phyloP scores from a whole-genome alignment of 2,797 vertebrate species.

The Ibycter americanus region DNA sequence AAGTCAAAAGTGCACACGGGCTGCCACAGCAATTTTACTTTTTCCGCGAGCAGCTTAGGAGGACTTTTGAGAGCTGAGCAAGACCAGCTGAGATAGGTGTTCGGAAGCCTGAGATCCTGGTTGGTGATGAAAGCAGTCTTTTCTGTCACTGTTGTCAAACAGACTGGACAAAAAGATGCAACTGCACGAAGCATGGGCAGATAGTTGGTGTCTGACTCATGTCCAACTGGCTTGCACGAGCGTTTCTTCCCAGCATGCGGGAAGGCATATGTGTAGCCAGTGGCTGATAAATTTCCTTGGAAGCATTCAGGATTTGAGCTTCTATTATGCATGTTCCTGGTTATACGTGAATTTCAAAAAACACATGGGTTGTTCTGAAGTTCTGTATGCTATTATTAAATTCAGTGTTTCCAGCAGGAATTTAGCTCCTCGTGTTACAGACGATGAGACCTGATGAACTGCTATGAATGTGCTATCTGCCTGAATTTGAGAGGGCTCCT shows the following conservation, averaged over 20 bases:
- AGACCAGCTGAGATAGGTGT: not conserved
- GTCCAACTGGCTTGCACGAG: not conserved
- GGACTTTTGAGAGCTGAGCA: not conserved
- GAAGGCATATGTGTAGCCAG: not conserved
- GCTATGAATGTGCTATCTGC: not conserved
- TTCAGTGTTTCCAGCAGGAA: constrained; percentile 10
- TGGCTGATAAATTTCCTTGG: not conserved
- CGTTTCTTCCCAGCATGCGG: not conserved
- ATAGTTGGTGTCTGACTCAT: not conserved
- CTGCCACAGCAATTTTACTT: not conserved
- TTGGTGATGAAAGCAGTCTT: not conserved
- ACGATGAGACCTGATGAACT: constrained; percentile 16
- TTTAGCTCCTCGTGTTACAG: constrained; percentile 27
- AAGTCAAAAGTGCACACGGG: not conserved
- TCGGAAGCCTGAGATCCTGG: not conserved
- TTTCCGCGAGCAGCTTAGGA: not conserved
- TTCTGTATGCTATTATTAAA: not conserved
- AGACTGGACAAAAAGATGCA: not conserved
- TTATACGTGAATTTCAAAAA: not conserved
- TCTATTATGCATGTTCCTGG: not conserved
- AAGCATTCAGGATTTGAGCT: not conserved
- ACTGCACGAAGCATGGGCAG: fast-evolving
- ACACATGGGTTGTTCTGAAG: not conserved
- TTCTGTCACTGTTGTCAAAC: not conserved
- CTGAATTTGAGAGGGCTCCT: not conserved